These are phyloP conservation scores for Argopecten irradians DNA, from an alignment of 1,140 invertebrate species.

Conservation along the genomic window DNA sequence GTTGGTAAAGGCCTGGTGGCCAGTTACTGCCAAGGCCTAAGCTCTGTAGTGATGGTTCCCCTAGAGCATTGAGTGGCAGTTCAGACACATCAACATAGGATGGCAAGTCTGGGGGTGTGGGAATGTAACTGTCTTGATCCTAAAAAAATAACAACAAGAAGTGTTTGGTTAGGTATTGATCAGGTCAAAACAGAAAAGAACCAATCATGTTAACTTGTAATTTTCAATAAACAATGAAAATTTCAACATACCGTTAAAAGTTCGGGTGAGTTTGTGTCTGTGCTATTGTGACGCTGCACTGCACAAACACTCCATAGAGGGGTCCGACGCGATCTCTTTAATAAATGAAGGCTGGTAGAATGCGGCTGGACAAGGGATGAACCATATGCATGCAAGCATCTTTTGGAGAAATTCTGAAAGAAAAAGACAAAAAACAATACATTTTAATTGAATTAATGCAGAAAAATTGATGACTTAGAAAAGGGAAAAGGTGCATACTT, in stretches of 20 bases:
- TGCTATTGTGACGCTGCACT: conserved; percentile 6
- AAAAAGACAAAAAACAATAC: too few relatives aligned
- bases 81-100: conserved; percentile 1
- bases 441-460: too few relatives aligned
- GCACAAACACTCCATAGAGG: neutral
- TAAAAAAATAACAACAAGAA: too few relatives aligned
- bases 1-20: conserved; percentile 88
- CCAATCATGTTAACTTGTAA: too few relatives aligned
- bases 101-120: neutral
- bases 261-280: neutral
- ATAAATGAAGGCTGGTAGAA: neutral
- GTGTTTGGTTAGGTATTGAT: too few relatives aligned
- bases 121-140: neutral
- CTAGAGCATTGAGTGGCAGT: conserved; percentile 77
- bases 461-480: too few relatives aligned
- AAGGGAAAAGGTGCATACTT: too few relatives aligned
- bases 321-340: neutral
- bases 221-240: too few relatives aligned
- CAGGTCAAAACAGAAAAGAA: too few relatives aligned
- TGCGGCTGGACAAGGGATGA: neutral
- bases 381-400: neutral
- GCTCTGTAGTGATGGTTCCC: conserved; percentile 87
- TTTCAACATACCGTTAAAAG: neutral
- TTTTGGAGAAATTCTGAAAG: neutral
- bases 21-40: conserved; percentile 87